Conservation (phyloP, 1,140 invertebrate species). For the Nasonia longicornis region DNA sequence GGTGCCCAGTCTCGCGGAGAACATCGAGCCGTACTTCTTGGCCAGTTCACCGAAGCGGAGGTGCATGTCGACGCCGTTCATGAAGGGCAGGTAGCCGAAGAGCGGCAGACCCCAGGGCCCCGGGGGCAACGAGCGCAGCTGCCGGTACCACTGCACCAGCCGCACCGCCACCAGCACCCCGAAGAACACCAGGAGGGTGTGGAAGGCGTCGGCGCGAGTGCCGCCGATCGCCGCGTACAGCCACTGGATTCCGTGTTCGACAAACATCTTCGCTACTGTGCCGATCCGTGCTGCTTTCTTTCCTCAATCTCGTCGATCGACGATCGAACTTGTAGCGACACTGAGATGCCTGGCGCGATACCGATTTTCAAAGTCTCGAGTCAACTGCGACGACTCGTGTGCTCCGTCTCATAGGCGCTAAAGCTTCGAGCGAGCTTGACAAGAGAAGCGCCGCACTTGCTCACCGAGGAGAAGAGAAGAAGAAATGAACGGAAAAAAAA, state of each 20-base stretch:
- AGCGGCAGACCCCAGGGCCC: conserved; percentile 88
- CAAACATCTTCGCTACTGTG: conserved; percentile 54
- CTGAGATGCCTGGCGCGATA: too few species aligned
- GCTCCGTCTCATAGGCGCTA: too few species aligned
- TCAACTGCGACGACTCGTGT: too few species aligned
- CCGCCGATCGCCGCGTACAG: conserved; percentile 38
- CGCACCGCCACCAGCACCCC: conserved; percentile 67
- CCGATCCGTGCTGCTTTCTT: background rate
- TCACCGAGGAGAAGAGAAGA: background rate
- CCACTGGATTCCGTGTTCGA: conserved; percentile 55
- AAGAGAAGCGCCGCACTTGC: background rate
- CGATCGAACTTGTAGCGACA: background rate
- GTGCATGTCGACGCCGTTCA: conserved; percentile 82
- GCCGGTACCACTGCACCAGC: conserved; percentile 69
- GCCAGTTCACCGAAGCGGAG: conserved; percentile 81
- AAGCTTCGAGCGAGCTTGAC: too few species aligned
- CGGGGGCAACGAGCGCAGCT: conserved; percentile 77
- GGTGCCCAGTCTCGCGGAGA: conserved; percentile 83
- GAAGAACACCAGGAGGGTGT: conserved; percentile 70
- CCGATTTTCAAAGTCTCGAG: too few species aligned
- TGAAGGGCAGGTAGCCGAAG: conserved; percentile 84
- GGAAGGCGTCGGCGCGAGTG: conserved; percentile 49
- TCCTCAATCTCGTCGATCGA: background rate
- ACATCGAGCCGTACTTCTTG: conserved; percentile 82
- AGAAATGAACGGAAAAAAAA: too few species aligned